Percentiles rank a stretch among this genome's conserved stretches.
phyloP scores from a whole-genome alignment of 2,888 invertebrate genomes.

The Synergus umbraculus region DNA sequence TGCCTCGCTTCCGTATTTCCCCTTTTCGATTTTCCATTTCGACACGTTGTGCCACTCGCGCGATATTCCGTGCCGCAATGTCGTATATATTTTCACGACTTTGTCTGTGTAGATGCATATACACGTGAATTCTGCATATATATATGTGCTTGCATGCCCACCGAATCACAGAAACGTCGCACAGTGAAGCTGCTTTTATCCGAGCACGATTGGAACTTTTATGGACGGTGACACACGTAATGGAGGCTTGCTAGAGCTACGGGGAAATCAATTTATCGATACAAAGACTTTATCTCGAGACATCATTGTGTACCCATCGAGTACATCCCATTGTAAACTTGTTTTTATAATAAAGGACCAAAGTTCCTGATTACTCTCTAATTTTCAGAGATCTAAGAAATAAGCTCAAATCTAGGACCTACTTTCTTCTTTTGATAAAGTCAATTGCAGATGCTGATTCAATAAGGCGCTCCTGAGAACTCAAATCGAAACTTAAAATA shows the following conservation, averaged over 20 bases:
- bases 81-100: neutral
- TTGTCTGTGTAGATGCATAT: neutral
- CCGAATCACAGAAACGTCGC: slow-evolving; percentile 27
- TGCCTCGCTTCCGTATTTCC: slow-evolving; percentile 37
- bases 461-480: neutral
- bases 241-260: slow-evolving; percentile 5
- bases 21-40: slow-evolving; percentile 41
- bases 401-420: slow-evolving; percentile 22
- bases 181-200: slow-evolving; percentile 40
- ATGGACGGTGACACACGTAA: slow-evolving; percentile 34
- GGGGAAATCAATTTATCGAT: slow-evolving; percentile 39
- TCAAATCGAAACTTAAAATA: slow-evolving; percentile 30
- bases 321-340: slow-evolving; percentile 23
- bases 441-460: slow-evolving; percentile 29
- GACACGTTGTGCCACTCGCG: slow-evolving; percentile 40
- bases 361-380: slow-evolving; percentile 23
- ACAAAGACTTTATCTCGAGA: slow-evolving; percentile 40
- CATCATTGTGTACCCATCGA: slow-evolving; percentile 27
- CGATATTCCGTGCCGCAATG: slow-evolving; percentile 39
- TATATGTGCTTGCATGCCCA: slow-evolving; percentile 17
- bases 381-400: neutral
- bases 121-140: neutral
- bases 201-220: slow-evolving; percentile 45
- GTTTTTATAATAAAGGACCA: slow-evolving; percentile 31
- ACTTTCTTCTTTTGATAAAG: neutral